Evolutionary conservation across 1,140 invertebrate species (phyloP).

Genomic region (Saccostrea echinata): DNA sequence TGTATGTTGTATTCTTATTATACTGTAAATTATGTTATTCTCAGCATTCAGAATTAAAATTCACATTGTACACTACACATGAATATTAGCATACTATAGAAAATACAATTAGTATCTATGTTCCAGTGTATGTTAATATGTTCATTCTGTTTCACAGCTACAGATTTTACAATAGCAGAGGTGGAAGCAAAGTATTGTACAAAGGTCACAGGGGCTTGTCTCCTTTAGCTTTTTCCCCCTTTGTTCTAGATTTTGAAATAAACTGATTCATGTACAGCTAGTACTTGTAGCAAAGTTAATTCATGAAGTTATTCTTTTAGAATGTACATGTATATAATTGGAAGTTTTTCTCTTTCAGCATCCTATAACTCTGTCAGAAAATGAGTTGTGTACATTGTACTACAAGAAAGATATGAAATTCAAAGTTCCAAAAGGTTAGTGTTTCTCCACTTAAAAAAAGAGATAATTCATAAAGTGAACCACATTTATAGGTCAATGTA

Average conservation of each 20-base stretch:
- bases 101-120: too few species aligned
- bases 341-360: conserved; percentile 54
- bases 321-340: not conserved
- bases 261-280: too few species aligned
- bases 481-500: too few species aligned
- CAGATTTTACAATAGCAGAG: conserved; percentile 62
- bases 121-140: not conserved
- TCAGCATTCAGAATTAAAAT: too few species aligned
- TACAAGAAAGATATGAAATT: conserved; percentile 77
- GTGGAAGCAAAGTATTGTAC: conserved; percentile 35
- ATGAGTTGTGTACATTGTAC: conserved; percentile 68
- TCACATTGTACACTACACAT: too few species aligned
- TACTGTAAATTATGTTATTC: not conserved
- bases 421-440: conserved; percentile 73
- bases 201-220: conserved; percentile 4
- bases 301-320: too few species aligned
- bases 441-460: too few species aligned
- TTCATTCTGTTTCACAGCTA: conserved; percentile 59
- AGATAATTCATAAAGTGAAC: too few species aligned
- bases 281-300: too few species aligned
- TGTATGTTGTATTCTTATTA: conserved; percentile 37
- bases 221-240: too few species aligned
- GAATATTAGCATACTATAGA: too few species aligned
- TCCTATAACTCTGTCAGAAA: conserved; percentile 67
- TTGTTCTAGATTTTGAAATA: too few species aligned